A percentile compares a stretch with the other conserved stretches of the same genome.
These are phyloP conservation scores for Bombyx mandarina DNA, from an alignment of 1,140 invertebrate genomes.

Conservation along the genomic window DNA sequence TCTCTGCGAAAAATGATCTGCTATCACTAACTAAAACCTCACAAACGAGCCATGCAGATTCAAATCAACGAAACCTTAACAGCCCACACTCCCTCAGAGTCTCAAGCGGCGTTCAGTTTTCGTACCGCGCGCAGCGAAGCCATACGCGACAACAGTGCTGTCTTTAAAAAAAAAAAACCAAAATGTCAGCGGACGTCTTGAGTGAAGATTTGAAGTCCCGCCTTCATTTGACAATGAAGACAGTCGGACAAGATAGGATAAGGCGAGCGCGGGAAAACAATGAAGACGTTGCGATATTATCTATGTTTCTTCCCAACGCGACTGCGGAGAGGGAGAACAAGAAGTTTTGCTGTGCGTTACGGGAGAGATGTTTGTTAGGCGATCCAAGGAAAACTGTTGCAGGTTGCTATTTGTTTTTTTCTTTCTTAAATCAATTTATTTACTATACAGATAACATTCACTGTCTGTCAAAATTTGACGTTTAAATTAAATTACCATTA, in stretches of 20 bases:
- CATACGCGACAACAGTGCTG: constrained; percentile 19
- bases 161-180: constrained; percentile 11
- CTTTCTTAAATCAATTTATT: background rate
- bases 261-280: constrained; percentile 82
- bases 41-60: no score
- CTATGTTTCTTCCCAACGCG: constrained; percentile 82
- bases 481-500: background rate
- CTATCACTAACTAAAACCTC: no score
- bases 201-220: constrained; percentile 82
- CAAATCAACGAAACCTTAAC: no score
- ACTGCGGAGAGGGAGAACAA: constrained; percentile 78
- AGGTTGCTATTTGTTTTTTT: constrained; percentile 70
- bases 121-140: constrained; percentile 48
- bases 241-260: constrained; percentile 82
- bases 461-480: background rate
- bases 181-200: constrained; percentile 82
- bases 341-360: constrained; percentile 82
- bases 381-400: constrained; percentile 81
- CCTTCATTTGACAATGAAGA: constrained; percentile 81
- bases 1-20: no score
- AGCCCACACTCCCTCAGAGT: constrained; percentile 11
- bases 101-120: constrained; percentile 31
- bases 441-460: background rate
- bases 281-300: constrained; percentile 88
- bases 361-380: constrained; percentile 80